These are phyloP conservation scores for Halcyon badia DNA, from an alignment of 2,797 vertebrate genomes.

Conservation along the genomic window DNA sequence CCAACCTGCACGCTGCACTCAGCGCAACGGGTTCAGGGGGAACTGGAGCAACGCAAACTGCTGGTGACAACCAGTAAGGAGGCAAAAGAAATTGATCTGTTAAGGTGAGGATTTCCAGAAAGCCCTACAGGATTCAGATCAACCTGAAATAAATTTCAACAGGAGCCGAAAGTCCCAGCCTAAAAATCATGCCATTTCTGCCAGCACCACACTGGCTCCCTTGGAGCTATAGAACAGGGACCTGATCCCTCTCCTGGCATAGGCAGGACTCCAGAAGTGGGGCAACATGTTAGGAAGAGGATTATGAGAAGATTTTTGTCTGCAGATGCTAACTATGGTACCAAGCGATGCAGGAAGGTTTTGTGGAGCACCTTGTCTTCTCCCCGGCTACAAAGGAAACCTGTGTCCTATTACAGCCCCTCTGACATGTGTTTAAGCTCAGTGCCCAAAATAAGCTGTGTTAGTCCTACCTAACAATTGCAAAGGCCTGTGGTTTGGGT, in stretches of 20 bases:
- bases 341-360: not conserved
- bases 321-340: not conserved
- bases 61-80: not conserved
- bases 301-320: not conserved
- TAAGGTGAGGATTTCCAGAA: not conserved
- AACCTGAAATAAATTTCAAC: not conserved
- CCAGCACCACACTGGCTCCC: not conserved
- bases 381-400: not conserved
- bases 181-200: not conserved
- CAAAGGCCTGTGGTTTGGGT: not conserved
- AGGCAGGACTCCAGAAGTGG: not conserved
- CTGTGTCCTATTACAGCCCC: fast-evolving
- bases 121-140: not conserved
- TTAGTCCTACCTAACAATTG: not conserved
- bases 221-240: not conserved
- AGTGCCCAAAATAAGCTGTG: not conserved
- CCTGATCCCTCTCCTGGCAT: not conserved
- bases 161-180: not conserved
- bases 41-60: not conserved
- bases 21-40: not conserved
- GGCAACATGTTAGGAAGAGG: not conserved
- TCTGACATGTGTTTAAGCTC: not conserved
- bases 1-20: not conserved
- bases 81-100: not conserved
- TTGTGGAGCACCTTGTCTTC: not conserved